Conservation (phyloP, 2,113 vertebrate species). For the Herpetotheres cachinnans region DNA sequence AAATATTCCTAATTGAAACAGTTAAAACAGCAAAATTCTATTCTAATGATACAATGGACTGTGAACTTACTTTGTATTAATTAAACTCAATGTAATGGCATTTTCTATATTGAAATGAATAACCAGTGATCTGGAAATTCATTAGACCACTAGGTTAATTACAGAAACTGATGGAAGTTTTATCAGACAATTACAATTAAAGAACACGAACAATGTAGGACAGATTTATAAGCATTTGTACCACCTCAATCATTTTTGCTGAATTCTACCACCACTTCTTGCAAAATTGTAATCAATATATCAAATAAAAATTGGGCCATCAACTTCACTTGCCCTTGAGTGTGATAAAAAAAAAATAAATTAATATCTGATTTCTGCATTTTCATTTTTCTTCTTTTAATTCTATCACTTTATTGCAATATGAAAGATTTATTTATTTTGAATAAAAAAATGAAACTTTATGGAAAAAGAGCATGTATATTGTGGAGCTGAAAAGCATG, state of each 20-base stretch:
- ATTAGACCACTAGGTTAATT: conserved; percentile 79
- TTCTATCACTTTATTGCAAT: background rate
- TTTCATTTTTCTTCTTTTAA: background rate
- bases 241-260: conserved; percentile 66
- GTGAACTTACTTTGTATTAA: conserved; percentile 54
- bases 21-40: conserved; percentile 33
- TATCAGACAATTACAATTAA: conserved; percentile 73
- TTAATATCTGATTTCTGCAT: background rate
- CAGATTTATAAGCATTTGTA: conserved; percentile 71
- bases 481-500: background rate
- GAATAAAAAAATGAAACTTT: background rate
- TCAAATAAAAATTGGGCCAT: conserved; percentile 60
- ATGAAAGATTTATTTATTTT: background rate
- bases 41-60: conserved; percentile 23
- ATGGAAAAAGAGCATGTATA: background rate
- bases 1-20: conserved; percentile 25
- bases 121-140: conserved; percentile 76
- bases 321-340: conserved; percentile 49
- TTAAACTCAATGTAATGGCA: conserved; percentile 56
- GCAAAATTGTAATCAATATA: conserved; percentile 60
- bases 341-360: background rate
- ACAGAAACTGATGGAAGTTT: conserved; percentile 74
- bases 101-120: conserved; percentile 64
- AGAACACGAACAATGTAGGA: conserved; percentile 47
- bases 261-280: conserved; percentile 38